Conservation (phyloP, 2,113 vertebrate genomes). For the Nibea coibor region DNA sequence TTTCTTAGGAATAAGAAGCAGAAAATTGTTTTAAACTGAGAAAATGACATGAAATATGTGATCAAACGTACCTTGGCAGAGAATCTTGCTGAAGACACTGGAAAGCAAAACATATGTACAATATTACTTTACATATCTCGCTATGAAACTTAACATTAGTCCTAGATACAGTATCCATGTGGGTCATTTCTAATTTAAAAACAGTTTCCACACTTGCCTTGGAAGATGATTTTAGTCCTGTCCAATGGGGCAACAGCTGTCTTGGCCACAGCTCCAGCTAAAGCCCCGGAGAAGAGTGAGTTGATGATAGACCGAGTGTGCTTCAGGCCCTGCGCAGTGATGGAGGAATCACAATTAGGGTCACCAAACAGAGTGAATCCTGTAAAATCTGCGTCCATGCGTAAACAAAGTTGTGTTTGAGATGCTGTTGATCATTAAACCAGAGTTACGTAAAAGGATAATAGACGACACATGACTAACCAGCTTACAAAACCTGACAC, state of each 20-base stretch:
- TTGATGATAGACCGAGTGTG: slow-evolving; percentile 87
- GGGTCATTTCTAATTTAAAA: slow-evolving; percentile 19
- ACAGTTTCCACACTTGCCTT: slow-evolving; percentile 83
- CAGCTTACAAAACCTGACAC: slow-evolving; percentile 9
- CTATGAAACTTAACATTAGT: not conserved
- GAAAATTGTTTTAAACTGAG: not conserved
- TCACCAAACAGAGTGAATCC: slow-evolving; percentile 5
- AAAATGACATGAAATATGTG: not conserved
- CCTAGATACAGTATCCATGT: slow-evolving; percentile 2
- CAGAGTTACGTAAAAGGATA: slow-evolving; percentile 12
- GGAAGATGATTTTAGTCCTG: slow-evolving; percentile 99
- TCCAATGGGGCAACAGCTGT: slow-evolving; percentile 96
- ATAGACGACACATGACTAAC: not conserved
- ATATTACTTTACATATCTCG: not conserved
- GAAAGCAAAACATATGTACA: slow-evolving; percentile 60
- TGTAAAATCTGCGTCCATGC: slow-evolving; percentile 5
- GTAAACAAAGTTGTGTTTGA: slow-evolving; percentile 40
- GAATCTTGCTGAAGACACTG: slow-evolving; percentile 97
- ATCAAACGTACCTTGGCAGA: slow-evolving; percentile 91
- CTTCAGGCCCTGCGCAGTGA: slow-evolving; percentile 80
- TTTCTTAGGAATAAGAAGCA: not conserved
- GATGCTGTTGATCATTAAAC: slow-evolving; percentile 67
- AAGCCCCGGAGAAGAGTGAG: slow-evolving; percentile 91
- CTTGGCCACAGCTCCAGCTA: slow-evolving; percentile 97
- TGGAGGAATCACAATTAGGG: slow-evolving; percentile 32